phyloP scores from a whole-genome alignment of 1,140 invertebrate species.

The Oncopeltus fasciatus region DNA sequence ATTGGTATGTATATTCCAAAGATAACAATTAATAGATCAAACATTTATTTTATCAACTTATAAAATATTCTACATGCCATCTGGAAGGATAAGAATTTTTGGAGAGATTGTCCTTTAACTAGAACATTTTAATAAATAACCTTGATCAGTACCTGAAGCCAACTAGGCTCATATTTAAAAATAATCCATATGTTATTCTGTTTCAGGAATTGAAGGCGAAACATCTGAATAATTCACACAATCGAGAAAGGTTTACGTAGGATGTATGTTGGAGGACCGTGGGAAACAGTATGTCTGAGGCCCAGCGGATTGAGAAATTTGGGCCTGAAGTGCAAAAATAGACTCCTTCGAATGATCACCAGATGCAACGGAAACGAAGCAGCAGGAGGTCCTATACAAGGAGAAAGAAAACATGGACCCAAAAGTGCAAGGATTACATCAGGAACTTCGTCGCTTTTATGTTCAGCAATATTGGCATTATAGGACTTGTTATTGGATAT shows the following conservation, averaged over 20 bases:
- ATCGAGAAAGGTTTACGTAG: not conserved
- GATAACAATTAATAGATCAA: too few species aligned
- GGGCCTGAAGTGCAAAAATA: not conserved
- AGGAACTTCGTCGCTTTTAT: constrained; percentile 76
- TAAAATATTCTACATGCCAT: too few species aligned
- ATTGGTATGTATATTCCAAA: too few species aligned
- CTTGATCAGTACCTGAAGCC: too few species aligned
- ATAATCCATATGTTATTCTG: too few species aligned
- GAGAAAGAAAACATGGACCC: constrained; percentile 33
- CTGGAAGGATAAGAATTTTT: too few species aligned
- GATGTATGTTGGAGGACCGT: not conserved
- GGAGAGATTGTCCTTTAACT: too few species aligned
- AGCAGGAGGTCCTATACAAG: constrained; percentile 3
- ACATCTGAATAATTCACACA: not conserved
- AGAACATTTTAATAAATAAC: too few species aligned
- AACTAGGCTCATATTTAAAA: too few species aligned
- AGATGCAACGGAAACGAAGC: constrained; percentile 12
- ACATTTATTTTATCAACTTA: too few species aligned
- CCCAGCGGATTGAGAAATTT: not conserved
- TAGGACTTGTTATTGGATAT: constrained; percentile 80
- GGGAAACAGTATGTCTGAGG: not conserved
- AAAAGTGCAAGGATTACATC: constrained; percentile 59
- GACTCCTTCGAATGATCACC: not conserved
- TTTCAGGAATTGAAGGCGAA: not conserved
- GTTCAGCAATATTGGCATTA: constrained; percentile 89